Percentiles rank a stretch among this genome's conserved stretches.
These are phyloP conservation scores for Leptothorax acervorum DNA, from an alignment of 2,888 invertebrate genomes.

Conservation along the genomic window DNA sequence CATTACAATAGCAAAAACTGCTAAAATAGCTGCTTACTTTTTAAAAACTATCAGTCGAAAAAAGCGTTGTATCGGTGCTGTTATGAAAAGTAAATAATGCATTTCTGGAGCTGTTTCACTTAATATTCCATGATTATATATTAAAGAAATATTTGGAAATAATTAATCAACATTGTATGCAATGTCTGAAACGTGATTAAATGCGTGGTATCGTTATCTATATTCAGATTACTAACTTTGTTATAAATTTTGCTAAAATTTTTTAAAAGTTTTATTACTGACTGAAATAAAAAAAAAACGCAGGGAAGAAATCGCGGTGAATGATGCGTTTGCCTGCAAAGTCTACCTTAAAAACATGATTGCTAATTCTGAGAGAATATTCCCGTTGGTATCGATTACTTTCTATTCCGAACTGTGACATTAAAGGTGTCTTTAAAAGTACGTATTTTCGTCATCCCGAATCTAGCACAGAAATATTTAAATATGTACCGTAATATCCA, in stretches of 20 bases:
- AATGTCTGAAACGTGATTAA: neutral
- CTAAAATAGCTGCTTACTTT: neutral
- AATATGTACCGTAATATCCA: conserved; percentile 12
- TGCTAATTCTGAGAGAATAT: conserved; percentile 31
- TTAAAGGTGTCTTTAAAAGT: conserved; percentile 28
- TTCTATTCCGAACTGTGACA: conserved; percentile 50
- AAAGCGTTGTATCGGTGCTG: neutral
- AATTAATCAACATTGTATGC: neutral
- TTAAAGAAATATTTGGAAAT: neutral
- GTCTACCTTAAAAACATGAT: neutral
- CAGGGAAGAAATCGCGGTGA: neutral
- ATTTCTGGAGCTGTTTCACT: neutral
- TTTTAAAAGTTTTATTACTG: neutral
- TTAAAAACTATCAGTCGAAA: neutral
- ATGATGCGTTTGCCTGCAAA: neutral
- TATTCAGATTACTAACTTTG: neutral
- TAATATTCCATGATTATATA: neutral
- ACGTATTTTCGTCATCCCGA: conserved; percentile 19
- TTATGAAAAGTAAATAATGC: neutral
- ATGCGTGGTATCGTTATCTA: neutral
- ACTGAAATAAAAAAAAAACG: neutral
- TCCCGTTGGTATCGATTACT: conserved; percentile 45
- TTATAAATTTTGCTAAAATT: neutral
- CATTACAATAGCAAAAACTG: neutral
- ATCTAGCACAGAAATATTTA: conserved; percentile 30